Evolutionary conservation across 23 tunicate genomes (phyloP), one percentile per base, ranked within the genome.

Genomic region (Ciona savignyi): DNA sequence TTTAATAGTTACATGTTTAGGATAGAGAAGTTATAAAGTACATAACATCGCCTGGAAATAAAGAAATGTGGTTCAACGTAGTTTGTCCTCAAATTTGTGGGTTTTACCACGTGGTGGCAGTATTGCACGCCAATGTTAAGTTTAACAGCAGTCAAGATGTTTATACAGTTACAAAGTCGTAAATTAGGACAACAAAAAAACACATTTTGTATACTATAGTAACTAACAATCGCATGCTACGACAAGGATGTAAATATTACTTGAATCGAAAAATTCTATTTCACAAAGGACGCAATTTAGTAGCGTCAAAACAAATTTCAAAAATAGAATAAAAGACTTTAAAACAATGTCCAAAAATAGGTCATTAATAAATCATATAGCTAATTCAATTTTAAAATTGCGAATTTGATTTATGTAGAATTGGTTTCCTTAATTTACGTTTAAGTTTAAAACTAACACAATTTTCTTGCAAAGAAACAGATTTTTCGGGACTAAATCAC

Each of bases 41-140:
- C n/a, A n/a, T n/a, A n/a, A n/a, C n/a, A n/a, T n/a, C n/a, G n/a
- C n/a, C n/a, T n/a, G n/a, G n/a, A n/a, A n/a, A n/a, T n/a, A n/a
- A n/a, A n/a, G n/a, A n/a, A n/a, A n/a, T n/a, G n/a, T n/a, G n/a
- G n/a, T n/a, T n/a, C n/a, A n/a, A n/a, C n/a, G n/a, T n/a, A n/a
- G n/a, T n/a, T n/a, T n/a, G n/a, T n/a, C n/a, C 70, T 68, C 80
- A 74, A 64, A 64, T 9, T 9, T 64, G 27, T 64, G 15, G 56
- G 56, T 42, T 42, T 42, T 42, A 42, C 56, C 56, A 15, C 23
- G 71, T 29, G 29, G 22, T n/a, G 68, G 68, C 68, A 9, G n/a
- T 23, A 24, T 64, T 64, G 21, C 62, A 64, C 6, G 68, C 22
- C 9, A 64, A 6, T 4, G 11, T 23, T 64, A 64, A 23, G 6